Evolutionary conservation across 92 coral and sea anemone genomes (phyloP), one percentile per base, ranked within the genome.

Genomic region (Epizoanthus rinbou): DNA sequence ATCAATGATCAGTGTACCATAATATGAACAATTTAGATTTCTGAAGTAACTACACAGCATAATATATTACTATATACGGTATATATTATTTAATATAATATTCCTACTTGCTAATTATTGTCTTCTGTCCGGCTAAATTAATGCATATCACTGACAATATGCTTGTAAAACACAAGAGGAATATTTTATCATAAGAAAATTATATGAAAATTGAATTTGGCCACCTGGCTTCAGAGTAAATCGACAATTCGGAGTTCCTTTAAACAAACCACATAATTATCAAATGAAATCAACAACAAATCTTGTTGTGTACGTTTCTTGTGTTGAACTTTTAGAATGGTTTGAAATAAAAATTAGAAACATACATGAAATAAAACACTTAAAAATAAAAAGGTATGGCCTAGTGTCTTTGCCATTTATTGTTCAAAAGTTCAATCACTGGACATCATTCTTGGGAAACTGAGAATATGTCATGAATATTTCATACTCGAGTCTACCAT

Each of bases 51-150:
- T 7, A 28, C 43, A 8, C 57, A 18, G 58, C 15, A 50, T 11
- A 50, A 50, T 50, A 50, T 9, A 50, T 9, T 47, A 47, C 2
- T 35, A 35, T 35, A 35, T 35, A 35, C n/a, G n/a, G n/a, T n/a
- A n/a, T n/a, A n/a, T n/a, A n/a, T 28, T 28, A 28, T 28, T 28
- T 43, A 43, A 43, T 43, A 43, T 43, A 50, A 50, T 50, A 50
- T 71, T 71, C 76, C 21, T 71, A 56, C n/a, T 41, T 71, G 76
- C 57, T 41, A 41, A 71, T 71, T 45, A 6, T 31, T 71, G 57
- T 54, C 23, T 28, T 31, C n/a, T 45, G 54, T 45, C 58, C 41
- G 53, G 57, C 56, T 21, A 54, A 71, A 71, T 39, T 39, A 71
- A 71, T 24, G 39, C 4, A 69, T 68, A 69, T 37, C 53, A 68